Base-by-base conservation (phyloP, 2,888 invertebrate genomes). In the Eristalis tenax region DNA sequence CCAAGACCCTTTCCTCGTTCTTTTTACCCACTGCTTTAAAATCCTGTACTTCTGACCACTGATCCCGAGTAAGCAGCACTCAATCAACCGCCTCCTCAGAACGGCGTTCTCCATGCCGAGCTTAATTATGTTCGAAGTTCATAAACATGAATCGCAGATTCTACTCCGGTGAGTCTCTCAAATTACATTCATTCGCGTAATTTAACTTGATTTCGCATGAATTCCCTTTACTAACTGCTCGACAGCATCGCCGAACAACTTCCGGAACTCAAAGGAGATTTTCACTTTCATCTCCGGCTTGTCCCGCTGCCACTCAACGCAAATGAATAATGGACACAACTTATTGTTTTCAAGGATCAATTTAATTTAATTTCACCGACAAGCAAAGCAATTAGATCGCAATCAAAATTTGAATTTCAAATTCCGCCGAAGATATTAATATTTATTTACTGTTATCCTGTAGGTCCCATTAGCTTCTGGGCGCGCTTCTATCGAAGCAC, bases 401-500 rank as follows among this genome's bases (percentile, higher is more conserved):
- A 77, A 71, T 77, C 66, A 83, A 83, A 77, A 83, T 83, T 77
- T 83, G 77, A 83, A 83, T 61, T 83, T 77, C 83, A 83, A 83
- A 83, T 83, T 70, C 43, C 40, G 8, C 38, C 56, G 11, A 77
- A 71, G 71, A 76, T 82, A 82, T 82, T 82, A 76, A 82, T 82
- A 82, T 82, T 69, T 81, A 81, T 75, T 75, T 75, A 81, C 81
- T 64, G 69, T 69, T 61, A 63, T 74, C 43, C 63, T 57, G 40
- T 23, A 32, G 8, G 61, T 26, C 10, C 50, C 38, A 56, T 50
- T 68, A 63, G 61, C 73, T 66, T 8, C 6, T 32, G 59, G n/a
- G 65, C 28, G 18, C 35, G 38, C 35, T 32, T 6, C 18, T 18
- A 35, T 10, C 40, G n/a, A 66, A 35, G 32, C 18, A 23, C 1